phyloP scores from a whole-genome alignment of 2,113 vertebrate species.

The Mastomys coucha region DNA sequence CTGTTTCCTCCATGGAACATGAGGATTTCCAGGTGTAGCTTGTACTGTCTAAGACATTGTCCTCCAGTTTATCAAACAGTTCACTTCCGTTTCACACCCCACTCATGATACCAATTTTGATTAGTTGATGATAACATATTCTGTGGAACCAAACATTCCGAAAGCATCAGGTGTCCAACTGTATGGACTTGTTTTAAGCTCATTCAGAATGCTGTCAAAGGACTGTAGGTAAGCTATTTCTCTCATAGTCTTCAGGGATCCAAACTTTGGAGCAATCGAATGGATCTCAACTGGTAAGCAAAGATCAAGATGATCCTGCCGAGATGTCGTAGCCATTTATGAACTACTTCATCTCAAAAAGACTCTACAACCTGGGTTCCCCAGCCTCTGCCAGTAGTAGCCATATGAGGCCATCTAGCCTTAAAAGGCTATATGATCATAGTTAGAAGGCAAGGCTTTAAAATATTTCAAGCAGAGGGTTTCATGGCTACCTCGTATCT shows the following conservation, averaged over 20 bases:
- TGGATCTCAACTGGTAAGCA: fast-evolving
- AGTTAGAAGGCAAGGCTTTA: not conserved
- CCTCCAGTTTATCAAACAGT: fast-evolving
- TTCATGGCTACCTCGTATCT: not conserved
- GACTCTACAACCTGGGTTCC: not conserved
- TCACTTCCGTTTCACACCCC: too few relatives aligned
- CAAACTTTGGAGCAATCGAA: not conserved
- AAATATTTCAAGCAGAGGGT: not conserved
- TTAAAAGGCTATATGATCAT: too few relatives aligned
- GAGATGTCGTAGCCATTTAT: not conserved
- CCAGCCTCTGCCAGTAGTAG: too few relatives aligned
- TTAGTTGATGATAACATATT: not conserved
- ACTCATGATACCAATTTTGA: too few relatives aligned
- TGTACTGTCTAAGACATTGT: not conserved
- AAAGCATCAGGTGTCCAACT: not conserved
- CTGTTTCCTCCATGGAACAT: not conserved
- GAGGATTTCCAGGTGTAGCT: not conserved
- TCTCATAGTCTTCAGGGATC: too few relatives aligned
- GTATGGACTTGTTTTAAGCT: not conserved
- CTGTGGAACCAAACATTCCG: too few relatives aligned
- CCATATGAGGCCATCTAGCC: not conserved
- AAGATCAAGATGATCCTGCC: not conserved
- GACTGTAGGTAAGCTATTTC: not conserved
- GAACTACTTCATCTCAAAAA: too few relatives aligned
- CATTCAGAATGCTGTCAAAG: not conserved